Evolutionary conservation across 2,797 vertebrate species (phyloP), one percentile per base, ranked within the genome.

Genomic region (Oophaga sylvatica): DNA sequence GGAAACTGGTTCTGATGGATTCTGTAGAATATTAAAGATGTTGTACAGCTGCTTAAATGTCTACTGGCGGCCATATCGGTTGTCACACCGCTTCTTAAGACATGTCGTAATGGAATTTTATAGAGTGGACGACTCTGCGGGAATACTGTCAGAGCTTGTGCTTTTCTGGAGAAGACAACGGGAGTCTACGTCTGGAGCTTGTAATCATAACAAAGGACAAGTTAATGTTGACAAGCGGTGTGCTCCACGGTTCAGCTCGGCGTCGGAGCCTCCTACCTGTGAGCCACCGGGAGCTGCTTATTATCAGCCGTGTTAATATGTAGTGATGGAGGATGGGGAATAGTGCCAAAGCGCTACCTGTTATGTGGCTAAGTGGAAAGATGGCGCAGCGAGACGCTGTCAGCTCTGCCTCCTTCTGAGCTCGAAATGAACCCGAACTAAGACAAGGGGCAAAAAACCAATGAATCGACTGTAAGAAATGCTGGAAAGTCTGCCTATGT

Each of bases 331-430:
- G 70, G 15, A 70, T 29, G 10, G 60, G 59, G n/a, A 82, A 48
- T 35, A 15, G 80, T 87, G 86, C 80, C 86, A 87, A 65, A 48
- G n/a, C 68, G 7, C 41, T 82, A 87, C 80, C 80, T 87, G 86
- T 77, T 31, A 75, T 76, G 45, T 77, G 86, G 45, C 80, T 87
- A 87, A 87, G 45, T 78, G 71, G 86, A 63, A 56, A 41, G 86
- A 57, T 41, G 59, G 56, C 48, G 12, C 86, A 83, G 71, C 80
- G 11, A 73, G n/a, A 53, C 20, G 10, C 86, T 83, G 73, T 82
- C 80, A 78, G 48, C 80, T 60, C 56, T n/a, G 78, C 56, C 29
- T 53, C 68, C 68, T 60, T 31, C 67, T 13, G 56, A 13, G 67
- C 68, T 48, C 79, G 75, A 81, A 81, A 87, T 81, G 75, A 75